Conservation (phyloP, 2,113 vertebrate species). For the Monopterus albus region DNA sequence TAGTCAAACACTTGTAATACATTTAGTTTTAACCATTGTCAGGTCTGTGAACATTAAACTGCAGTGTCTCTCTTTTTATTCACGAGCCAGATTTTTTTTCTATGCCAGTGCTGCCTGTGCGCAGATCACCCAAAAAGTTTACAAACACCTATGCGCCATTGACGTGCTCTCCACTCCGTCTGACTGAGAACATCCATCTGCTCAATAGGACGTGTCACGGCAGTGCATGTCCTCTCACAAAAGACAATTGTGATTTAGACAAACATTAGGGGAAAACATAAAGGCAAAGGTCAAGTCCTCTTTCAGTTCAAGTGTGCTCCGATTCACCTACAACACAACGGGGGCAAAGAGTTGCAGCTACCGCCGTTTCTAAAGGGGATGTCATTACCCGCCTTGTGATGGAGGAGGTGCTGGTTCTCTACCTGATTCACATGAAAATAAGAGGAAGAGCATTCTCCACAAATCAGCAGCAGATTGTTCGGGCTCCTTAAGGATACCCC, state of each 20-base stretch:
- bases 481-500: not conserved
- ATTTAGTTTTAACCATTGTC: not conserved
- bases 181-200: constrained; percentile 92
- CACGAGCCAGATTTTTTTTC: not conserved
- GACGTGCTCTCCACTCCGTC: constrained; percentile 85
- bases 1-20: not conserved
- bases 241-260: constrained; percentile 98
- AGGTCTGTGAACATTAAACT: too few species aligned
- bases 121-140: constrained; percentile 50
- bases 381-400: constrained; percentile 50
- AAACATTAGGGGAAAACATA: constrained; percentile 96
- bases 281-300: constrained; percentile 99
- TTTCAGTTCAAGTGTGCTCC: constrained; percentile 94
- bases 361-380: constrained; percentile 55
- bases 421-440: constrained; percentile 57
- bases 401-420: constrained; percentile 37
- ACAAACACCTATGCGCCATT: constrained; percentile 89
- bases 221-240: constrained; percentile 93
- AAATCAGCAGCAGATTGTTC: constrained; percentile 35
- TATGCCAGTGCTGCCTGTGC: not conserved
- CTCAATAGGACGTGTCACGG: constrained; percentile 95
- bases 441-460: constrained; percentile 43
- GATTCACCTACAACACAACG: constrained; percentile 96
- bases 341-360: constrained; percentile 86
- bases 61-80: not conserved